Base-by-base conservation (phyloP, 1,140 invertebrate genomes). In the Euborellia annulipes region DNA sequence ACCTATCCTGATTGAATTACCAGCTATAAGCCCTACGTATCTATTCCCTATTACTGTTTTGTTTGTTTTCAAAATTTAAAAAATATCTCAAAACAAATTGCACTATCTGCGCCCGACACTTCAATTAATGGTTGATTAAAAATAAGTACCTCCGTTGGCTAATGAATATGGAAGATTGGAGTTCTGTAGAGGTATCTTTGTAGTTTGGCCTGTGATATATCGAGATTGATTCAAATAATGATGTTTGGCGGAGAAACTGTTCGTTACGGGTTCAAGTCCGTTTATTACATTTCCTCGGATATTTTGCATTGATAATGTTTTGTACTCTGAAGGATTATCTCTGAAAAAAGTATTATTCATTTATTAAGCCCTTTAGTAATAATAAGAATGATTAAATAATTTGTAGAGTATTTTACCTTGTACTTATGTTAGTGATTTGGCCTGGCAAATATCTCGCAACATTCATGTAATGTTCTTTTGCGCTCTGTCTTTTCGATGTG, bases 361-460 rank as follows among this genome's bases (percentile, higher is more conserved):
- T 18, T 11, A n/a, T 7, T 16, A n/a, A 14, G 30, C 13, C 19
- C n/a, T n/a, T 20, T 39, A 18, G 9, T 7, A 11, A 45, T 18
- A 23, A 18, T 14, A 9, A n/a, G n/a, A n/a, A n/a, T n/a, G n/a
- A n/a, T n/a, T n/a, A n/a, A n/a, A n/a, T n/a, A n/a, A n/a, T n/a
- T n/a, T n/a, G n/a, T n/a, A n/a, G n/a, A n/a, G n/a, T n/a, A 23
- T 49, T 55, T 57, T 59, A 66, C 63, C 60, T 62, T 54, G 57
- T 57, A 30, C 59, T 57, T 45, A 67, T 57, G 55, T 65, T 67
- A 38, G 68, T 68, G 49, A 61, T 69, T 48, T 73, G 69, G 23
- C 72, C 80, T 45, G 77, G 74, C 43, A 83, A 67, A 55, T 84
- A 85, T 59, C 82, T 64, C 40, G 80, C 71, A 53, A 82, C 73